phyloP scores from a whole-genome alignment of 2,888 invertebrate species.

The Epirrhoe alternata region DNA sequence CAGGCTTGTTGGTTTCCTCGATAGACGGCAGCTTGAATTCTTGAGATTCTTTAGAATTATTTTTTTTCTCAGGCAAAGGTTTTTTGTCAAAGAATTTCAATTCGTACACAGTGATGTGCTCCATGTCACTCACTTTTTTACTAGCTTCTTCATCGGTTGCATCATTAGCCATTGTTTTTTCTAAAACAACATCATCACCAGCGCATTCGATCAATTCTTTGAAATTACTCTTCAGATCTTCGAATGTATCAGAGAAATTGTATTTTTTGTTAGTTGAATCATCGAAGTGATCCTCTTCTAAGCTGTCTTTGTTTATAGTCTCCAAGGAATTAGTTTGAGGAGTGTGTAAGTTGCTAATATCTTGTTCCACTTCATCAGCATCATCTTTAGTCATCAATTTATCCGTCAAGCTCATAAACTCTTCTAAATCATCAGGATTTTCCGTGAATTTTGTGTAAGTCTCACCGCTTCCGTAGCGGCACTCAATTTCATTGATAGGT shows the following conservation, averaged over 20 bases:
- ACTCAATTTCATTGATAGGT: slow-evolving; percentile 50
- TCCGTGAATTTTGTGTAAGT: slow-evolving; percentile 80
- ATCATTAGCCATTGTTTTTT: slow-evolving; percentile 43
- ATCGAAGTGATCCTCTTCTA: slow-evolving; percentile 33
- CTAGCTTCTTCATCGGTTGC: slow-evolving; percentile 45
- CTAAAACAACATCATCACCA: slow-evolving; percentile 46
- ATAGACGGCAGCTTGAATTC: slow-evolving; percentile 71
- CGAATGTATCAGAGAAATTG: slow-evolving; percentile 67
- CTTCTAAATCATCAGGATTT: slow-evolving; percentile 72
- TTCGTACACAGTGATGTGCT: slow-evolving; percentile 75
- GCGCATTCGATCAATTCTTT: slow-evolving; percentile 64
- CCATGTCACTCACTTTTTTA: slow-evolving; percentile 68
- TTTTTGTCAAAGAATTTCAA: slow-evolving; percentile 61
- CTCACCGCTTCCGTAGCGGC: slow-evolving; percentile 75
- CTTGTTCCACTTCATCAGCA: slow-evolving; percentile 50
- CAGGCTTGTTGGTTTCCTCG: slow-evolving; percentile 63
- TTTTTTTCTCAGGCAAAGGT: slow-evolving; percentile 30
- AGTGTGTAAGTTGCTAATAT: slow-evolving; percentile 67
- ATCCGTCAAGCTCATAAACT: slow-evolving; percentile 76
- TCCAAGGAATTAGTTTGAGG: slow-evolving; percentile 75
- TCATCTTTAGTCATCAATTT: slow-evolving; percentile 62
- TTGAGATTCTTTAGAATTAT: slow-evolving; percentile 13
- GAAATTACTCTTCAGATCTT: slow-evolving; percentile 70
- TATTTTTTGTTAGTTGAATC: slow-evolving; percentile 45
- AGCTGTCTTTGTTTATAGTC: slow-evolving; percentile 55